Conservation (phyloP, 2,797 vertebrate species). For the Phrynocephalus guinanensis region DNA sequence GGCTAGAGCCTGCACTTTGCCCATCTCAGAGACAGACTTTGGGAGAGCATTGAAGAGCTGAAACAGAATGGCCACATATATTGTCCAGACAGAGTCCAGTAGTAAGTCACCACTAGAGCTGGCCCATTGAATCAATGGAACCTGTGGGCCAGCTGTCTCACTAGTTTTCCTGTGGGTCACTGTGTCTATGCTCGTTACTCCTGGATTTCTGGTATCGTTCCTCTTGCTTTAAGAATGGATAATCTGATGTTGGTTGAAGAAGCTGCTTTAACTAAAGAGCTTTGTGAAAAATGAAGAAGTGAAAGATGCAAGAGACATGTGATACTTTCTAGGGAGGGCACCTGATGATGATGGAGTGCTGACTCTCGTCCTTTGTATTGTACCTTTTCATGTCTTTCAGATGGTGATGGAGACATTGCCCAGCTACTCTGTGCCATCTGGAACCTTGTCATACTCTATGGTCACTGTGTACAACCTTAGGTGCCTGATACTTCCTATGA, state of each 20-base stretch:
- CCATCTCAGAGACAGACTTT: background rate
- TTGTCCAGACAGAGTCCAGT: too few species aligned
- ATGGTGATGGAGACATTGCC: slow-evolving; percentile 35
- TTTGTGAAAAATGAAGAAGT: background rate
- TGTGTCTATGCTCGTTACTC: too few species aligned
- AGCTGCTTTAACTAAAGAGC: background rate
- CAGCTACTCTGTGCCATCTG: slow-evolving; percentile 20
- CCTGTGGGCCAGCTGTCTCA: too few species aligned
- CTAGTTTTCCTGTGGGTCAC: too few species aligned
- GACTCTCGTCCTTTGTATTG: background rate
- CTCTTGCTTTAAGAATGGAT: background rate
- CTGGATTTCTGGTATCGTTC: too few species aligned
- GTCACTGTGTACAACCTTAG: slow-evolving; percentile 21
- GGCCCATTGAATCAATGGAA: too few species aligned
- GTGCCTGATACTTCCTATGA: background rate
- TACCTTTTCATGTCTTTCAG: slow-evolving; percentile 3
- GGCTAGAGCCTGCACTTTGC: too few species aligned
- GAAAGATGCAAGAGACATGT: background rate
- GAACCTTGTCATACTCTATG: slow-evolving; percentile 7
- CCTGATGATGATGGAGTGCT: background rate
- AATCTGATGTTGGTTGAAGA: background rate
- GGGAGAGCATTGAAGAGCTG: background rate
- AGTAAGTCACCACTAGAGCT: too few species aligned
- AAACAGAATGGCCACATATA: background rate
- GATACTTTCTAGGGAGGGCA: background rate